Conservation (phyloP, 2,888 invertebrate species). For the Diarsia brunnea region DNA sequence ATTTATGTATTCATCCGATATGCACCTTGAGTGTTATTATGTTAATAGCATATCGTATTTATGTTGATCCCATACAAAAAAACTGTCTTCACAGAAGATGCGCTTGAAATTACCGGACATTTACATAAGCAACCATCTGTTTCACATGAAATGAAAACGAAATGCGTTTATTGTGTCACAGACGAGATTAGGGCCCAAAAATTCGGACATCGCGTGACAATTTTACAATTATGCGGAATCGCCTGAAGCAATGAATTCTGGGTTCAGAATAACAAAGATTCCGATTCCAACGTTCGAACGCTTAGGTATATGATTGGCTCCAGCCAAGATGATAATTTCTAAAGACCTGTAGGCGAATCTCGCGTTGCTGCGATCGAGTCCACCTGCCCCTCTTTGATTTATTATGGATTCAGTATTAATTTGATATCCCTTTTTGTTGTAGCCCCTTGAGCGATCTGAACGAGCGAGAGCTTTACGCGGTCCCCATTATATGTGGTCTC, state of each 20-base stretch:
- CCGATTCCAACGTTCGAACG: slow-evolving; percentile 68
- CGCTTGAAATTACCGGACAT: slow-evolving; percentile 47
- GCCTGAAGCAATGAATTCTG: slow-evolving; percentile 68
- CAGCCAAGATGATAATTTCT: slow-evolving; percentile 83
- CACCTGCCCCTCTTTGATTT: slow-evolving; percentile 90
- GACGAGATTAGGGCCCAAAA: slow-evolving; percentile 47
- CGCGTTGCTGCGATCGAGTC: slow-evolving; percentile 84
- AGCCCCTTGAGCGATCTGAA: slow-evolving; percentile 89
- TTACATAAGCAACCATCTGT: slow-evolving; percentile 53
- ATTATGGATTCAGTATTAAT: slow-evolving; percentile 91
- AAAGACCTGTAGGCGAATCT: slow-evolving; percentile 88
- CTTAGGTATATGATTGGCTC: slow-evolving; percentile 66
- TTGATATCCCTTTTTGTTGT: slow-evolving; percentile 90
- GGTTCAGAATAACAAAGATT: slow-evolving; percentile 79
- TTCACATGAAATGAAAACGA: slow-evolving; percentile 50
- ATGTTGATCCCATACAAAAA: slow-evolving; percentile 27
- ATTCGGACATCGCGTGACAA: slow-evolving; percentile 76
- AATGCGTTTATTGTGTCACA: slow-evolving; percentile 59
- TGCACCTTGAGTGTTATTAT: slow-evolving; percentile 62
- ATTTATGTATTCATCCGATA: slow-evolving; percentile 48
- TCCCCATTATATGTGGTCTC: slow-evolving; percentile 88
- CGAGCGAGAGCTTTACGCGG: slow-evolving; percentile 83
- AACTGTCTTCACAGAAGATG: slow-evolving; percentile 34
- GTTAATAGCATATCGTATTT: slow-evolving; percentile 23
- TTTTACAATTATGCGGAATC: slow-evolving; percentile 64